A percentile compares a stretch with the other conserved stretches of the same genome.
Conservation (phyloP, 1,140 invertebrate genomes). For the Drosophila subobscura region DNA sequence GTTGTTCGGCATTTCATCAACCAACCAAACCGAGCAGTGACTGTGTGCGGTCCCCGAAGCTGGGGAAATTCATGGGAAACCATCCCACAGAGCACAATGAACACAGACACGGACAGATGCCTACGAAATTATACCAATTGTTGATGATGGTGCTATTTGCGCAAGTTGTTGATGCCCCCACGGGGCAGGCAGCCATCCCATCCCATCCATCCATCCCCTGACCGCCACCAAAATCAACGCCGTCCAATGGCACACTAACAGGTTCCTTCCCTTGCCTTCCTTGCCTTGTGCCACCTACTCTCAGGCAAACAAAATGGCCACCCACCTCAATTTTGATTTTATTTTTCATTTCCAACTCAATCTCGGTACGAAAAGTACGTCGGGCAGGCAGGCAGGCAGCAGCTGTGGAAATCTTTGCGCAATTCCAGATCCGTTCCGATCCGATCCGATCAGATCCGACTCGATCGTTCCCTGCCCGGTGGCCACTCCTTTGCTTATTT, state of each 20-base stretch:
- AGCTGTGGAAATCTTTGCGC: slow-evolving; percentile 78
- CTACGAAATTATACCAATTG: slow-evolving; percentile 64
- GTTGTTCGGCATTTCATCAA: slow-evolving; percentile 78
- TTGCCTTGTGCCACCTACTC: too few species aligned
- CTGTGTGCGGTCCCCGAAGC: slow-evolving; percentile 69
- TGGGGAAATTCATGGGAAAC: slow-evolving; percentile 59
- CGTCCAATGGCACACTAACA: slow-evolving; percentile 23
- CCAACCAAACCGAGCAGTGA: slow-evolving; percentile 64
- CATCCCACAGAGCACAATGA: slow-evolving; percentile 28
- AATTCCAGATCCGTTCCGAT: slow-evolving; percentile 46
- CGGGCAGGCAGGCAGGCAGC: slow-evolving; percentile 12
- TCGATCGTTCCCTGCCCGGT: slow-evolving; percentile 13
- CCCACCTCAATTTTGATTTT: slow-evolving; percentile 62
- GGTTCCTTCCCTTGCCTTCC: background rate
- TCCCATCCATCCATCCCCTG: background rate
- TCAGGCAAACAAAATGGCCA: slow-evolving; percentile 66
- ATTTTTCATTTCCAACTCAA: slow-evolving; percentile 49
- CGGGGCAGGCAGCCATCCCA: slow-evolving; percentile 14
- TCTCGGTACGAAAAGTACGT: slow-evolving; percentile 5
- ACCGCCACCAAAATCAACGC: slow-evolving; percentile 13
- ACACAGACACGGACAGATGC: background rate
- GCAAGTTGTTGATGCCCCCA: slow-evolving; percentile 68
- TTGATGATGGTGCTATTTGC: slow-evolving; percentile 72
- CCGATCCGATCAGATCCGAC: background rate
- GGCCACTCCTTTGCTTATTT: slow-evolving; percentile 76